phyloP scores from a whole-genome alignment of 2,888 invertebrate genomes.

The Dinocampus coccinellae region DNA sequence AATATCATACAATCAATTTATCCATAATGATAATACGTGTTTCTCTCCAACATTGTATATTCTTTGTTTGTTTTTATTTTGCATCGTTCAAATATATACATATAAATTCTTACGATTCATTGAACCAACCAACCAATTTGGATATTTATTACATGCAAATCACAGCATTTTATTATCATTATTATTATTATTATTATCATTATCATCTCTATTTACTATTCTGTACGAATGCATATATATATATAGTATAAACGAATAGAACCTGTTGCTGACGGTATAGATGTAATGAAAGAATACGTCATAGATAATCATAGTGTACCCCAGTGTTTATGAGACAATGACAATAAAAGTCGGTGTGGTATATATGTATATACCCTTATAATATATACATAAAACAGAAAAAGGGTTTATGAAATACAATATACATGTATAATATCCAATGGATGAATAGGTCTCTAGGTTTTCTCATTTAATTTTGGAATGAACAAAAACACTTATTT shows the following conservation, averaged over 20 bases:
- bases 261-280: conserved; percentile 60
- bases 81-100: no score
- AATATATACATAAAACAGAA: conserved; percentile 40
- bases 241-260: conserved; percentile 46
- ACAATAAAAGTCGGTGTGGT: conserved; percentile 45
- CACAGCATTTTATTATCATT: no score
- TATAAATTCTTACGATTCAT: no score
- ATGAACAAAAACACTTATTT: conserved; percentile 46
- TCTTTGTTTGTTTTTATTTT: no score
- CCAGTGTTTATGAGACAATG: conserved; percentile 39
- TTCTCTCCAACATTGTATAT: no score
- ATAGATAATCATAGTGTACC: conserved; percentile 55
- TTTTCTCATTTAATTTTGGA: conserved; percentile 48
- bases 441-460: background rate
- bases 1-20: background rate
- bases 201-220: no score
- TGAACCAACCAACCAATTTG: no score
- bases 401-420: conserved; percentile 14
- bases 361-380: conserved; percentile 6
- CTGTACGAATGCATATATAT: background rate
- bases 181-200: no score
- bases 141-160: no score
- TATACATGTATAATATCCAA: no score
- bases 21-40: no score
- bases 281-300: conserved; percentile 65